These are phyloP conservation scores for Pteromalus puparum DNA, from an alignment of 1,140 invertebrate genomes.

Conservation along the genomic window DNA sequence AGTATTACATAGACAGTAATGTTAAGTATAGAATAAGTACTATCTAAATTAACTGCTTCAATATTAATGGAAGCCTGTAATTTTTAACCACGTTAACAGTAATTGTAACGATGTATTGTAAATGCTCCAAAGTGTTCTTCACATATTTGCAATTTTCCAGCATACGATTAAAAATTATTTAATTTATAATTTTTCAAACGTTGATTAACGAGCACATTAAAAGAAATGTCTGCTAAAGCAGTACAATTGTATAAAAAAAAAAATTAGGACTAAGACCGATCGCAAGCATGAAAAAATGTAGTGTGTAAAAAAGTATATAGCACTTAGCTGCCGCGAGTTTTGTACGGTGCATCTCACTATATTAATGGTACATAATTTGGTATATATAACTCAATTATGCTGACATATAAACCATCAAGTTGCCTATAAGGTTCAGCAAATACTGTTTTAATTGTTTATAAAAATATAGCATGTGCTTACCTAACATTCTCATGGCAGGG, in stretches of 20 bases:
- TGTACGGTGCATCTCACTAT: constrained; percentile 6
- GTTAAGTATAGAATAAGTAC: constrained; percentile 24
- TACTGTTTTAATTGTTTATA: constrained; percentile 10
- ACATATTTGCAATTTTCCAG: not conserved
- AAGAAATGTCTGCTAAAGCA: constrained; percentile 1
- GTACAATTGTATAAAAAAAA: constrained; percentile 29
- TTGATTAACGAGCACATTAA: constrained; percentile 5
- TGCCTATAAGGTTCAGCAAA: not conserved
- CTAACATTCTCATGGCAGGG: not conserved
- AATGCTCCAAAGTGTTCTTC: constrained; percentile 16
- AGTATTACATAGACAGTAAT: not conserved
- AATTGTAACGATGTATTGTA: not conserved
- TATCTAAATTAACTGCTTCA: constrained; percentile 18
- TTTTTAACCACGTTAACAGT: constrained; percentile 25
- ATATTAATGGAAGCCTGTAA: not conserved
- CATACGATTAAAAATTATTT: not conserved
- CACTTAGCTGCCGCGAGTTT: constrained; percentile 31
- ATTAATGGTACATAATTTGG: constrained; percentile 30
- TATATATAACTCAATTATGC: constrained; percentile 6
- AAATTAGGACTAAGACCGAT: not conserved
- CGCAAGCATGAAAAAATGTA: constrained; percentile 4
- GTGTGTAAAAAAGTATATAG: constrained; percentile 27
- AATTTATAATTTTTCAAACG: constrained; percentile 2
- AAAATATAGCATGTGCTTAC: not conserved
- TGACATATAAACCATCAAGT: not conserved